Percentiles rank a stretch among this genome's conserved stretches.
Evolutionary conservation across 2,113 vertebrate species (phyloP).

Genomic region (Oplegnathus fasciatus): DNA sequence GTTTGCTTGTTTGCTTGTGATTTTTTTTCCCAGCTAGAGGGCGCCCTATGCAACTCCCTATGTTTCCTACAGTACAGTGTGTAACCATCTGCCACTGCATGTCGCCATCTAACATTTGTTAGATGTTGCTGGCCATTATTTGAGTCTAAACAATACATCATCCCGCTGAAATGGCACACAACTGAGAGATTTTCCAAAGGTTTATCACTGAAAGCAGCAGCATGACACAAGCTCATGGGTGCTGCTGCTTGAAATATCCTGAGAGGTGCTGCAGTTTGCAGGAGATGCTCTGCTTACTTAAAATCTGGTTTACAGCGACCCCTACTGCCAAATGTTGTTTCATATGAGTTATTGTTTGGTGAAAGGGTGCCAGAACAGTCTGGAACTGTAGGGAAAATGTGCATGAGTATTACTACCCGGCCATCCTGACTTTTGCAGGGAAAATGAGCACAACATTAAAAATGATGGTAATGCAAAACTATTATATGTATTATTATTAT

Average conservation of each 20-base stretch:
- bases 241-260: background rate
- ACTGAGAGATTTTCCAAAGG: background rate
- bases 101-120: background rate
- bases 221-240: background rate
- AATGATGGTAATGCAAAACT: background rate
- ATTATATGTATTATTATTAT: background rate
- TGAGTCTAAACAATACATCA: background rate
- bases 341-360: conserved; percentile 18
- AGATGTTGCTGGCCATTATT: background rate
- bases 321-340: conserved; percentile 20
- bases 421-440: background rate
- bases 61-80: background rate
- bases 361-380: background rate
- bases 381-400: conserved; percentile 1
- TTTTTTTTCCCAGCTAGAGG: background rate
- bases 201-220: background rate
- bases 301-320: conserved; percentile 20
- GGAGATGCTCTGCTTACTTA: background rate
- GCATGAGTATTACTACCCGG: background rate
- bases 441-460: background rate
- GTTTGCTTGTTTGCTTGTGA: background rate
- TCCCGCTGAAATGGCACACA: background rate
- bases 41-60: background rate
- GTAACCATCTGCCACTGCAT: background rate
- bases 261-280: background rate